These are phyloP conservation scores for Beris chalybata DNA, from an alignment of 2,888 invertebrate species.

Conservation along the genomic window DNA sequence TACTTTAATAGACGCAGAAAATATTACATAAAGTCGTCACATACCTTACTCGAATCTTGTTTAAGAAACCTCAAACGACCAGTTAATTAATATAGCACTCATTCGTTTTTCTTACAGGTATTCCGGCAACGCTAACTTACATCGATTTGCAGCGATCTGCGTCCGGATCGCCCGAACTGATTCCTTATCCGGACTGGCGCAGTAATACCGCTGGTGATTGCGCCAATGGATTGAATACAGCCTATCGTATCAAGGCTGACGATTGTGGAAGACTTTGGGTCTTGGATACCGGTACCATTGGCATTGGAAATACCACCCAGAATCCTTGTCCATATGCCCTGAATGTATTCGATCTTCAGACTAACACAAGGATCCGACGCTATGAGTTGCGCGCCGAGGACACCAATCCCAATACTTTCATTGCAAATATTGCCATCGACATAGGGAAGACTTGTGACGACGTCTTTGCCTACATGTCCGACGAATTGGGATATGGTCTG, in stretches of 20 bases:
- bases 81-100: background rate
- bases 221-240: conserved; percentile 72
- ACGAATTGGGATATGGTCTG: conserved; percentile 80
- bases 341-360: conserved; percentile 75
- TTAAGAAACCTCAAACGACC: background rate
- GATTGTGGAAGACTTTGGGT: conserved; percentile 81
- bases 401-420: conserved; percentile 75
- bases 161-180: conserved; percentile 73
- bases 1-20: too few species aligned
- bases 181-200: conserved; percentile 76
- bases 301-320: conserved; percentile 74
- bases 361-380: conserved; percentile 69
- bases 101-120: conserved; percentile 60
- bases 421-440: conserved; percentile 85
- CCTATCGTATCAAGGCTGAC: conserved; percentile 78
- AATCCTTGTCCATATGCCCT: conserved; percentile 80
- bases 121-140: conserved; percentile 80
- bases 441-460: conserved; percentile 74
- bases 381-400: conserved; percentile 73
- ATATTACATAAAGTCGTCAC: too few species aligned
- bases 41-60: too few species aligned
- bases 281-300: conserved; percentile 79
- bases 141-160: conserved; percentile 68
- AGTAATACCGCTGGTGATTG: conserved; percentile 77
- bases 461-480: conserved; percentile 77